phyloP scores from a whole-genome alignment of 64 coral and sea anemone species.

The Porites lutea region DNA sequence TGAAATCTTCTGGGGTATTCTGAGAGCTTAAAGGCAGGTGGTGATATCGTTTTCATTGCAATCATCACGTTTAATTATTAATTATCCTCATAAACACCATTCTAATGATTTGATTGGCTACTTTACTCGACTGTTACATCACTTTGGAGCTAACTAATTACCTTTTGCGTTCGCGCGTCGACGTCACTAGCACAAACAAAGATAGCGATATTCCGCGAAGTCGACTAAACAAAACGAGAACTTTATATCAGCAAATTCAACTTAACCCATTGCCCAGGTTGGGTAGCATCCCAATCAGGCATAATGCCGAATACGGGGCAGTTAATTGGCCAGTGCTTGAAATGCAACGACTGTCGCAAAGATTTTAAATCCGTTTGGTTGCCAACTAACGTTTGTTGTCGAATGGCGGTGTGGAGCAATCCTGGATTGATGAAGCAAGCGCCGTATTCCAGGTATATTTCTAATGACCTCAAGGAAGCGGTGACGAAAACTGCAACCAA shows the following conservation, averaged over 20 bases:
- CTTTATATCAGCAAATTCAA: neutral
- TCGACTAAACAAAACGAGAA: neutral
- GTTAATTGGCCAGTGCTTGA: constrained; percentile 73
- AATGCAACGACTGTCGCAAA: constrained; percentile 88
- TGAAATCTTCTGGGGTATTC: too few species aligned
- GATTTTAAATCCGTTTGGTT: constrained; percentile 90
- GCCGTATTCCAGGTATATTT: constrained; percentile 56
- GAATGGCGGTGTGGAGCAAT: constrained; percentile 26
- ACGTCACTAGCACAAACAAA: constrained; percentile 19
- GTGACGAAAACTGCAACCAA: constrained; percentile 14
- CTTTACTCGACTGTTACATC: constrained; percentile 60
- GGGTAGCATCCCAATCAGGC: neutral
- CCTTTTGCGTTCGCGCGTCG: neutral
- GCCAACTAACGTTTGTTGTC: constrained; percentile 94
- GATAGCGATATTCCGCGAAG: neutral
- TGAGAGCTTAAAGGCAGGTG: neutral
- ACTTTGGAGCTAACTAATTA: constrained; percentile 15
- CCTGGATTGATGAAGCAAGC: constrained; percentile 16
- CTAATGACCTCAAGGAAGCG: constrained; percentile 16
- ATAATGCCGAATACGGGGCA: constrained; percentile 95
- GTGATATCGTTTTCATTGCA: neutral
- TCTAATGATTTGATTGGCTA: constrained; percentile 65
- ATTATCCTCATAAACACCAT: constrained; percentile 42
- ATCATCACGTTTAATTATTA: neutral
- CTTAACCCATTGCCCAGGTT: neutral